Percentiles rank a stretch among this genome's conserved stretches.
These are phyloP conservation scores for Urocyon cinereoargenteus DNA, from an alignment of 2,797 vertebrate genomes.

Conservation along the genomic window DNA sequence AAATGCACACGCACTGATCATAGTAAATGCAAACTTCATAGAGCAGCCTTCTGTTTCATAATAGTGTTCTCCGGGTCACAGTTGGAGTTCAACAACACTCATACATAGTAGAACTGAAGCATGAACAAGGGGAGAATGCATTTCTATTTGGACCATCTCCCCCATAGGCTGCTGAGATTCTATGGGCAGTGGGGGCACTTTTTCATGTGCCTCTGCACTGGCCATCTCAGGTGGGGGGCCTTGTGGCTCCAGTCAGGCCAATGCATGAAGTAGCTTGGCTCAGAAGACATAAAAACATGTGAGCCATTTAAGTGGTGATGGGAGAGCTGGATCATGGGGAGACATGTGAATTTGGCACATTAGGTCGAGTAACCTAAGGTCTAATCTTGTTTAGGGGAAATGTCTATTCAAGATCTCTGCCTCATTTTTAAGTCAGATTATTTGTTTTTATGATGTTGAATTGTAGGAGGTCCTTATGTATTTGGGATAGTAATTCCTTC, in stretches of 20 bases:
- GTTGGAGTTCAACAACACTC: neutral
- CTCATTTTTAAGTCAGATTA: neutral
- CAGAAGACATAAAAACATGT: neutral
- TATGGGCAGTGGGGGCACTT: neutral
- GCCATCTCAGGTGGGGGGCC: neutral
- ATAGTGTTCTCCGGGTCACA: constrained; percentile 31
- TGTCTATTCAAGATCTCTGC: neutral
- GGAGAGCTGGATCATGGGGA: neutral
- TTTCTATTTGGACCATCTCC: neutral
- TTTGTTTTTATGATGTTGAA: neutral
- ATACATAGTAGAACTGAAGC: neutral
- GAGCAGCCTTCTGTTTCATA: neutral
- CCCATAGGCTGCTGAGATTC: neutral
- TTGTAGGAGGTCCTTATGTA: neutral
- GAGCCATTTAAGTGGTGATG: too few relatives aligned
- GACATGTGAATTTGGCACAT: neutral
- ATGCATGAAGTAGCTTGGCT: neutral
- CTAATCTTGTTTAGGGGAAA: neutral
- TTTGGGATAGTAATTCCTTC: neutral
- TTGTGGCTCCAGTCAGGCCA: neutral
- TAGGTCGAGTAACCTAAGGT: neutral
- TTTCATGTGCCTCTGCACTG: neutral
- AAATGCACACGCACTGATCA: neutral
- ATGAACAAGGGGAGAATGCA: neutral
- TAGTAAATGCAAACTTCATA: constrained; percentile 51